These are phyloP conservation scores for Enteromius argenteus DNA, from an alignment of 2,797 vertebrate species.

Conservation along the genomic window DNA sequence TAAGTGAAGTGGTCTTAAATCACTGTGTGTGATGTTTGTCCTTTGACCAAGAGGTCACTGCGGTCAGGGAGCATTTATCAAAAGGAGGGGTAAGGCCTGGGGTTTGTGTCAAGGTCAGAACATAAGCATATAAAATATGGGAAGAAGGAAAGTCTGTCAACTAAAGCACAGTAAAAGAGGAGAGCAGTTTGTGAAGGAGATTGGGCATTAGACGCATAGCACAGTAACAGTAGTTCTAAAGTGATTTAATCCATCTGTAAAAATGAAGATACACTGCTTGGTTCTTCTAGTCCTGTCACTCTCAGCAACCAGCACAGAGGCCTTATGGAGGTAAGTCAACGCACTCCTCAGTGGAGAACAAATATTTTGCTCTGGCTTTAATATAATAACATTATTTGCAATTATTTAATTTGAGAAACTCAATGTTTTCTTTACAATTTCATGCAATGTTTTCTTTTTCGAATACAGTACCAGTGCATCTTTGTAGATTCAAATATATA, in stretches of 20 bases:
- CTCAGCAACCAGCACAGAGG: constrained; percentile 26
- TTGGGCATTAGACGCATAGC: background rate
- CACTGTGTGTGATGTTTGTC: constrained; percentile 14
- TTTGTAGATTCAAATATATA: background rate
- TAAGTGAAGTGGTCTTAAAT: constrained; percentile 4
- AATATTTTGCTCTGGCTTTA: background rate
- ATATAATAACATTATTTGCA: background rate
- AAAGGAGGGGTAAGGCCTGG: constrained; percentile 25
- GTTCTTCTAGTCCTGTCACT: constrained; percentile 42
- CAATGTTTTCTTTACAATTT: background rate
- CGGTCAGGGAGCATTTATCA: constrained; percentile 48
- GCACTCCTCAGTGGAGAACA: background rate
- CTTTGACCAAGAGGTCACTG: constrained; percentile 20
- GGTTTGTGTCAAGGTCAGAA: constrained; percentile 66
- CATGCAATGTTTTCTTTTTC: background rate
- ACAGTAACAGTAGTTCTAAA: background rate
- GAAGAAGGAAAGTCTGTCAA: constrained; percentile 21
- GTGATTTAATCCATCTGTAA: constrained; percentile 10
- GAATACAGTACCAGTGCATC: background rate
- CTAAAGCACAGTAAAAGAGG: constrained; percentile 1
- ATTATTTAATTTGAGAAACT: background rate
- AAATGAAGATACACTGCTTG: constrained; percentile 50
- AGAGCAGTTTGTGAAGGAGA: background rate
- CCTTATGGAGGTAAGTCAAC: constrained; percentile 54
- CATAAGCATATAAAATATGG: constrained; percentile 60